phyloP scores from a whole-genome alignment of 2,113 vertebrate genomes.

The Megaceryle maxima region DNA sequence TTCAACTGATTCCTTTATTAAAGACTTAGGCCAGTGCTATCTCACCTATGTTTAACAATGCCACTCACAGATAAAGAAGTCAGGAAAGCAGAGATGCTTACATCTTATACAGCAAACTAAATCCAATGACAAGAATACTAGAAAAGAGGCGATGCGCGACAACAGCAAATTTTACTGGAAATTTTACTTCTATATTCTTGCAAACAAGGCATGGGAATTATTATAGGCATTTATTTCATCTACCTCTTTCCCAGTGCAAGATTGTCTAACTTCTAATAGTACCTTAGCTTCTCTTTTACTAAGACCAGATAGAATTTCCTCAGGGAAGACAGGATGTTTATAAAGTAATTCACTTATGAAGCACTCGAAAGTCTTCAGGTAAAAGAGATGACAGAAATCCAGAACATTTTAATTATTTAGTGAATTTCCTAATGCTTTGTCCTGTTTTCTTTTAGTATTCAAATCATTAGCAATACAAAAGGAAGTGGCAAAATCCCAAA shows the following conservation, averaged over 20 bases:
- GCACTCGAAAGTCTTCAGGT: neutral
- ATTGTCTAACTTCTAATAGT: neutral
- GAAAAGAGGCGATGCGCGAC: neutral
- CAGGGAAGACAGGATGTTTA: neutral
- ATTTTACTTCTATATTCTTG: neutral
- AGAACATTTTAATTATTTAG: slow-evolving; percentile 1
- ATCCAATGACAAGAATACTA: neutral
- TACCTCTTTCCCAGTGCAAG: neutral
- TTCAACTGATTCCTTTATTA: neutral
- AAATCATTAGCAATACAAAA: neutral
- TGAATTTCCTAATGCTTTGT: neutral
- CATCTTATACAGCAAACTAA: neutral
- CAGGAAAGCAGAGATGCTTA: neutral
- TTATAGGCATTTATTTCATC: neutral
- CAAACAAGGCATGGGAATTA: neutral
- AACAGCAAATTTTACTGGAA: neutral
- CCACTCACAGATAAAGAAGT: neutral
- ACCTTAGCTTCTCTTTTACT: neutral
- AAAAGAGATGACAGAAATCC: neutral
- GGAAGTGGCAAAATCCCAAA: neutral
- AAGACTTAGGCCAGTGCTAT: neutral
- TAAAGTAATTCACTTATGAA: neutral
- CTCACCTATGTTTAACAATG: neutral
- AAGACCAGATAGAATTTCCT: neutral
- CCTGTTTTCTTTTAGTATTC: neutral